Evolutionary conservation across 2,797 vertebrate species (phyloP), one percentile per base, ranked within the genome.

Genomic region (Peromyscus eremicus): DNA sequence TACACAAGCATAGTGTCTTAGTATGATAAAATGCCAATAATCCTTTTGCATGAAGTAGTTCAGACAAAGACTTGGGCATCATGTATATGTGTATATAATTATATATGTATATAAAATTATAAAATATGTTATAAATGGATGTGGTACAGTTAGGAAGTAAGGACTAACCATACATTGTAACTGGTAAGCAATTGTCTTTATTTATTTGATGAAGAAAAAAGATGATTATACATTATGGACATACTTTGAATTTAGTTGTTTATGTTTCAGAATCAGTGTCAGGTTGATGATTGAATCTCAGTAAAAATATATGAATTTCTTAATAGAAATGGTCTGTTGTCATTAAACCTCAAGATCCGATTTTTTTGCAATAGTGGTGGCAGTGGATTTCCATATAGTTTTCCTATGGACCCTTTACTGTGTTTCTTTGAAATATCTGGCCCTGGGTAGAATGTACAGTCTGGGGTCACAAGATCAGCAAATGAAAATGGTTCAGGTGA

Each of bases 121-220:
- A 40, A 73, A 73, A 23, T 52, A 52, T 25, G 27, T 89, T 95
- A 89, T 73, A 40, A 93, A 82, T 73, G 32, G 32, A 40, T 90
- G 27, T 94, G 43, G 60, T 93, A 57, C 91, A 82, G 37, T 94
- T 66, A 29, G 37, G n/a, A 96, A 92, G 37, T 85, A 68, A 92
- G 66, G 89, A 80, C 82, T 76, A 94, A 83, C 57, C 8, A n/a
- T 89, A 55, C 52, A 60, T 80, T 25, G 32, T 80, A 94, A 79
- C 55, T 68, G 82, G 89, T 32, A 93, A 40, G 21, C 43, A 77
- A 62, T 87, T 93, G 43, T 85, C 21, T 71, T 60, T 92, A 71
- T 70, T 70, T 87, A 68, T 84, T 91, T 95, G 68, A 89, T 25
- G 79, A 60, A 89, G 76, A 95, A 89, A 57, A 96, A 89, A 60